Percentiles rank a stretch among this genome's conserved stretches.
These are phyloP conservation scores for Tursiops truncatus DNA, from an alignment of 2,113 vertebrate genomes.

Conservation along the genomic window DNA sequence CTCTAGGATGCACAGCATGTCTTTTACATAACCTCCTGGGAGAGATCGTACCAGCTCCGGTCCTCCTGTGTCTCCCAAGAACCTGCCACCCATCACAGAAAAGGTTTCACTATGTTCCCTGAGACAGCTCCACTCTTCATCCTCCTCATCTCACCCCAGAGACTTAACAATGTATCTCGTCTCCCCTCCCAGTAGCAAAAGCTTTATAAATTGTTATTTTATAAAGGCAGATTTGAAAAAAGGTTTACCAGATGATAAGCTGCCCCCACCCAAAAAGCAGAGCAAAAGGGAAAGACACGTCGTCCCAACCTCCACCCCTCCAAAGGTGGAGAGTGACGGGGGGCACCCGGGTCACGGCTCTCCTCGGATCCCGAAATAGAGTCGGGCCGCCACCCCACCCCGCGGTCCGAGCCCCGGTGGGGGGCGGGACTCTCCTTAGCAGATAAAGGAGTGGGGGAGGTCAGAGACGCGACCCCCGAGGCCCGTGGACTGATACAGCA, in stretches of 20 bases:
- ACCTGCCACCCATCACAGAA: conserved; percentile 46
- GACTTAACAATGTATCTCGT: neutral
- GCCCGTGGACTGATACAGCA: neutral
- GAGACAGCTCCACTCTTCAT: conserved; percentile 25
- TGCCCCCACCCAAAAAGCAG: neutral
- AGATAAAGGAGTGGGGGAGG: conserved; percentile 7
- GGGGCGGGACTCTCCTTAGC: conserved; percentile 17
- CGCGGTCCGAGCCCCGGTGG: neutral
- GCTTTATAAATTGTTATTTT: neutral
- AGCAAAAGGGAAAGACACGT: neutral
- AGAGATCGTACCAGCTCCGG: conserved; percentile 39
- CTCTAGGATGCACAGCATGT: neutral
- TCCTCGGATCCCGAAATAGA: neutral
- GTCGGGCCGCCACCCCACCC: neutral
- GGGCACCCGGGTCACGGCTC: neutral
- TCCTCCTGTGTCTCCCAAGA: conserved; percentile 45
- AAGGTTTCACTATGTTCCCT: conserved; percentile 6
- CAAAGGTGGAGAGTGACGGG: neutral
- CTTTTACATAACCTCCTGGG: conserved; percentile 73
- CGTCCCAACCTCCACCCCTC: conserved; percentile 50
- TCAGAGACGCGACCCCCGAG: conserved; percentile 25
- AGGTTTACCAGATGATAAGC: neutral
- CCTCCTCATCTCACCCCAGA: conserved; percentile 9
- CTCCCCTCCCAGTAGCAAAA: neutral
- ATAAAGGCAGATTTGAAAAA: neutral